Evolutionary conservation across 2,888 invertebrate genomes (phyloP), one percentile per base, ranked within the genome.

Genomic region (Chymomyza caudatula): DNA sequence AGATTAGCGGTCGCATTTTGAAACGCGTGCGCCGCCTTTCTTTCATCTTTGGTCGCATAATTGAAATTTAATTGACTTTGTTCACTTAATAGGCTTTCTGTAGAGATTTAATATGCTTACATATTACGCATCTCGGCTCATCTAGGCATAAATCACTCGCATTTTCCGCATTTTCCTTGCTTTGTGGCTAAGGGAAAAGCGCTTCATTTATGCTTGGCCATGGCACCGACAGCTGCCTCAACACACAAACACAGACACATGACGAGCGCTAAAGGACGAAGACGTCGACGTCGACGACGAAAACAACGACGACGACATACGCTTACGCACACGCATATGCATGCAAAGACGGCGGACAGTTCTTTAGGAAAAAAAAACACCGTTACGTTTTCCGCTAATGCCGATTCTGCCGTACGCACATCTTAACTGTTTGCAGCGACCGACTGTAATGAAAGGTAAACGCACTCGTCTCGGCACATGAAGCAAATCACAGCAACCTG

Each of bases 381-480:
- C 47, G 8, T 37, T 29, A 19, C 19, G 37, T n/a, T 29, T 37
- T 8, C 29, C 3, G 25, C 1, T 25, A 5, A 5, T 29, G 55
- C 67, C 64, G 62, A 67, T 54, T 65, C 65, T 65, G 80, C 80
- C 75, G 75, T 76, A 76, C 71, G 74, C 74, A 85, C 86, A 88
- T 88, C 88, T 88, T 88, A 79, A 89, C 88, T 87, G 89, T 88
- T 87, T 89, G 89, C 87, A 88, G 86, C 88, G 84, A 88, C 88
- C 88, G 88, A 89, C 88, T 88, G 90, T 89, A 90, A 90, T 90
- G 88, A 88, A 82, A 84, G 88, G 89, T 88, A 87, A 88, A 88
- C 86, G 88, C 77, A 89, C 89, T 87, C 85, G 87, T 77, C 72
- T 77, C 74, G 52, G 68, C 66, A 67, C 75, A 77, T 61, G 63